Evolutionary conservation across 2,113 vertebrate species (phyloP), one percentile per base, ranked within the genome.

Genomic region (Bostrychus sinensis): DNA sequence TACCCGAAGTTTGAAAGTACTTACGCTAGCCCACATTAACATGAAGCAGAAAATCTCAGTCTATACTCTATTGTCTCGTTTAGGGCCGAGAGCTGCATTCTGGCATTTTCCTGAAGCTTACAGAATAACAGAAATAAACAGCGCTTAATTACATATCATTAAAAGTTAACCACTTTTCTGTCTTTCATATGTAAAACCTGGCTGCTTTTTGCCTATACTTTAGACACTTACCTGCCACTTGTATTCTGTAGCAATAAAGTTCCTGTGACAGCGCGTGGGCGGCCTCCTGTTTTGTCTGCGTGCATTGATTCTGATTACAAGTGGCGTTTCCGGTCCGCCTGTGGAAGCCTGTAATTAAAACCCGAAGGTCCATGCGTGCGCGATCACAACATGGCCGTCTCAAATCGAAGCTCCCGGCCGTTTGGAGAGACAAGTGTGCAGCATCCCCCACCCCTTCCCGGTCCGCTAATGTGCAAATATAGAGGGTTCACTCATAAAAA

Each of bases 261-360:
- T 25, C 63, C 55, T 10, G 70, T 74, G 80, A 74, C 78, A 60
- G 64, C 5, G 42, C 58, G 66, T 76, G 72, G 62, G 69, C 59
- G 76, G 65, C 57, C 28, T 16, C 23, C 43, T 56, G 9, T 75
- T n/a, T 64, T 64, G 62, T 58, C 46, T 64, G 50, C 20, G 39
- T 41, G 56, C 16, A 53, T 59, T 65, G 66, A 74, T 60, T 62
- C 30, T 65, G 73, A 84, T 80, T 74, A 56, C 48, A 78, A 56
- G 73, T 72, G 72, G 69, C 79, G 9, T 60, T 51, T 83, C 70
- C 25, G 61, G 65, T 73, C 58, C 42, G 59, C 54, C 59, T n/a
- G 37, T 56, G 25, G 60, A 77, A 77, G 65, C 56, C 37, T 71
- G 48, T 81, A 78, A 87, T 86, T 87, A 79, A 75, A 87, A 69